A percentile compares a stretch with the other conserved stretches of the same genome.
phyloP scores from a whole-genome alignment of 1,140 invertebrate genomes.

The Globodera ellingtonae region DNA sequence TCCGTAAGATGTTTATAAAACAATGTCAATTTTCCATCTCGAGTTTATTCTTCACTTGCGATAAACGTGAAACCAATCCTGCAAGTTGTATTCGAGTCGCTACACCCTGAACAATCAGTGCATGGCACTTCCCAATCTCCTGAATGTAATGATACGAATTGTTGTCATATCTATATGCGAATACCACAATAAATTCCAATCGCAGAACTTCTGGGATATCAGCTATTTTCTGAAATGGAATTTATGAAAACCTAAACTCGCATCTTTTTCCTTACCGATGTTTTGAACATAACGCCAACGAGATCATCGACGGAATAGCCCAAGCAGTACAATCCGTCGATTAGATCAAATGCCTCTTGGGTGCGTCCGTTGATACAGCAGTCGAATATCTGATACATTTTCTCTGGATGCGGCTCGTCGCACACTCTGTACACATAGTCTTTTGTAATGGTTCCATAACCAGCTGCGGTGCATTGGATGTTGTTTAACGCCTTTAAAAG shows the following conservation, averaged over 20 bases:
- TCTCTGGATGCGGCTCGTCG: slow-evolving; percentile 94
- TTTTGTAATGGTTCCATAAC: slow-evolving; percentile 85
- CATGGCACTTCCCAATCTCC: slow-evolving; percentile 44
- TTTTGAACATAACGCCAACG: slow-evolving; percentile 36
- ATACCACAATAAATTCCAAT: slow-evolving; percentile 42
- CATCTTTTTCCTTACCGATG: slow-evolving; percentile 4
- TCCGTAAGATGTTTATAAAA: not conserved
- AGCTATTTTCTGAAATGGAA: slow-evolving; percentile 21
- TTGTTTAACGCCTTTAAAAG: slow-evolving; percentile 82
- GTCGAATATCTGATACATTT: slow-evolving; percentile 88
- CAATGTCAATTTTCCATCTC: not conserved
- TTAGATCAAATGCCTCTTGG: slow-evolving; percentile 39
- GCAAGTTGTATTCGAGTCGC: slow-evolving; percentile 38
- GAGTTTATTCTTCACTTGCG: slow-evolving; percentile 21
- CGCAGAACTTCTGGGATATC: slow-evolving; percentile 39
- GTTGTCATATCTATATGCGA: not conserved
- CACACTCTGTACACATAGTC: slow-evolving; percentile 99
- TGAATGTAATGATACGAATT: not conserved
- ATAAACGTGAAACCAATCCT: slow-evolving; percentile 36
- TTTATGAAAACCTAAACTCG: not conserved
- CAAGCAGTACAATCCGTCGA: slow-evolving; percentile 39
- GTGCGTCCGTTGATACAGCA: slow-evolving; percentile 74
- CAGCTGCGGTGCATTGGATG: slow-evolving; percentile 92
- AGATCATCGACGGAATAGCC: slow-evolving; percentile 44
- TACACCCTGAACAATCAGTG: slow-evolving; percentile 35